Evolutionary conservation across 2,888 invertebrate genomes (phyloP).

Genomic region (Leuctra nigra): DNA sequence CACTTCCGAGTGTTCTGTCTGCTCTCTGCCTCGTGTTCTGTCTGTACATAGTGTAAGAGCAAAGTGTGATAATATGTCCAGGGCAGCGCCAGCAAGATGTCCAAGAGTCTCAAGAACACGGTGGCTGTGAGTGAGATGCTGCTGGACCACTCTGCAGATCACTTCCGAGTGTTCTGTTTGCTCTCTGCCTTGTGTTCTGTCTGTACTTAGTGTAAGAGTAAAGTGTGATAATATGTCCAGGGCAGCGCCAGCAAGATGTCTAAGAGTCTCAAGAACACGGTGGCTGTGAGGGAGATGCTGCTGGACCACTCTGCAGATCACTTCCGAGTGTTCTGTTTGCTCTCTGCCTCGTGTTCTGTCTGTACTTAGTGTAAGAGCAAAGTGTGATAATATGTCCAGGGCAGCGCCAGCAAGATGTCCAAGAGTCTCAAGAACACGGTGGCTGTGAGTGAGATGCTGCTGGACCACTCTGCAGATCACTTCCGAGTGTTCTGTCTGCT

Average conservation of each 20-base stretch:
- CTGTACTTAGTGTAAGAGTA: too few species aligned
- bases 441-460: slow-evolving; percentile 62
- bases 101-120: slow-evolving; percentile 84
- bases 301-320: slow-evolving; percentile 60
- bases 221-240: too few species aligned
- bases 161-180: slow-evolving; percentile 82
- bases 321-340: slow-evolving; percentile 78
- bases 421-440: slow-evolving; percentile 86
- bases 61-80: too few species aligned
- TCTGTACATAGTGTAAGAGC: too few species aligned
- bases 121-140: slow-evolving; percentile 69
- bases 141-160: slow-evolving; percentile 57
- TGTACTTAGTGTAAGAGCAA: too few species aligned
- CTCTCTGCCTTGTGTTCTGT: too few species aligned
- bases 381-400: too few species aligned
- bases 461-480: slow-evolving; percentile 60
- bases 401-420: slow-evolving; percentile 83
- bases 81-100: slow-evolving; percentile 83
- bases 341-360: too few species aligned
- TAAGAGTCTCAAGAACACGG: slow-evolving; percentile 81
- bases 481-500: slow-evolving; percentile 81
- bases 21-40: too few species aligned
- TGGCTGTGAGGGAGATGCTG: slow-evolving; percentile 67
- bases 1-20: slow-evolving; percentile 81
- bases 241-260: slow-evolving; percentile 85